Evolutionary conservation across 2,888 invertebrate species (phyloP), one percentile per base, ranked within the genome.

Genomic region (Invenusta paracnida): DNA sequence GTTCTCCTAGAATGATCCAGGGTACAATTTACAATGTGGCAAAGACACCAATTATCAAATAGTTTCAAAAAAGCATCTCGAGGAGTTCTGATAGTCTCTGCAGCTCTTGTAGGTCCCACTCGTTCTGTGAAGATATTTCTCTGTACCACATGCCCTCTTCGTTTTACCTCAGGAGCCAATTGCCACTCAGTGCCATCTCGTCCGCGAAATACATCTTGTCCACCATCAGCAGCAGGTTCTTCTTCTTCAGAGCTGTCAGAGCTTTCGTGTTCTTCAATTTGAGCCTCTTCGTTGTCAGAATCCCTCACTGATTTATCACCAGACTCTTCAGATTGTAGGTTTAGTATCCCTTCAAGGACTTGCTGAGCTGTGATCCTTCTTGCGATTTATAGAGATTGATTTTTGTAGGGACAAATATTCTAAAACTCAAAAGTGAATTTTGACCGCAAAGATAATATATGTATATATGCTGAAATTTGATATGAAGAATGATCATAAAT

Each of bases 1-100:
- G 79, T 79, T 25, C 79, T 25, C 25, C 29, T 25, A 29, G 79
- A 2, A 11, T 79, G 79, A 79, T 79, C 79, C 25, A 27, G 25
- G 79, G 79, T 79, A 79, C 79, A 79, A 27, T 79, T 79, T 25
- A 79, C 79, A 79, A 79, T 79, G 79, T 79, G 79, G 27, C 79
- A n/a, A 23, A 79, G 25, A 79, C 25, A 27, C 29, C 79, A 23
- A 23, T 79, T 27, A 29, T 79, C 79, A 79, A 79, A 27, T 25
- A 79, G 79, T 27, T 25, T 5, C 25, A 23, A 29, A 79, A 79
- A 79, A 27, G 79, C n/a, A 79, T 79, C 79, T 79, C 25, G 79
- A 27, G 79, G 79, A 27, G 79, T 79, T 27, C 79, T 25, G 79
- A 79, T 79, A n/a, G 27, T 27, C 29, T 79, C 25, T 79, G 79